Evolutionary conservation across 2,888 invertebrate genomes (phyloP).

Genomic region (Caradrina clavipalpis): DNA sequence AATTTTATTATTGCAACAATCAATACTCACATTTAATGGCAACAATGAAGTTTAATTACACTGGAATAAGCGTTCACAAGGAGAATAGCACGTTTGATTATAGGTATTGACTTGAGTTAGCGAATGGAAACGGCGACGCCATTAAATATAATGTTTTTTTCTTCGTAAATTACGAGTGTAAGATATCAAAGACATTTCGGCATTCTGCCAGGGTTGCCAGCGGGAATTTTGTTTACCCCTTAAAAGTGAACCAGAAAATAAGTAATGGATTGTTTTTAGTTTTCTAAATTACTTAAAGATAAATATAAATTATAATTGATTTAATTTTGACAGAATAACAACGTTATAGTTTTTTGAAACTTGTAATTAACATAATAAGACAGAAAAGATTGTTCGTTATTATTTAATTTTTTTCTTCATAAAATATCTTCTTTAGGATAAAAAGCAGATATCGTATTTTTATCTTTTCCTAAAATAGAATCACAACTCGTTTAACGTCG

Average conservation of each 20-base stretch:
- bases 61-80: constrained; percentile 28
- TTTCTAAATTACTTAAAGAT: no score
- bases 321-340: background rate
- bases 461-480: background rate
- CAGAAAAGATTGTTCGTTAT: no score
- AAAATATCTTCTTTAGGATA: background rate
- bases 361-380: background rate
- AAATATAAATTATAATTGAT: no score
- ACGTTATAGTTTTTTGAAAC: background rate
- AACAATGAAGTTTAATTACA: constrained; percentile 75
- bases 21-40: constrained; percentile 84
- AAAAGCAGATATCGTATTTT: background rate
- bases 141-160: constrained; percentile 50
- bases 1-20: constrained; percentile 87
- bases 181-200: constrained; percentile 50
- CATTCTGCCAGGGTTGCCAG: constrained; percentile 56
- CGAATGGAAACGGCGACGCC: constrained; percentile 51
- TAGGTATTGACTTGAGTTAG: background rate
- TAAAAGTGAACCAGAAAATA: constrained; percentile 5
- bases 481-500: background rate
- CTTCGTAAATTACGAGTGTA: constrained; percentile 53
- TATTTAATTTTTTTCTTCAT: background rate
- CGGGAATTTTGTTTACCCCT: constrained; percentile 39
- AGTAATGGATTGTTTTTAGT: background rate
- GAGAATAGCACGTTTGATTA: constrained; percentile 5